A percentile compares a stretch with the other conserved stretches of the same genome.
phyloP scores from a whole-genome alignment of 2,888 invertebrate genomes.

The Yponomeuta malinellus region DNA sequence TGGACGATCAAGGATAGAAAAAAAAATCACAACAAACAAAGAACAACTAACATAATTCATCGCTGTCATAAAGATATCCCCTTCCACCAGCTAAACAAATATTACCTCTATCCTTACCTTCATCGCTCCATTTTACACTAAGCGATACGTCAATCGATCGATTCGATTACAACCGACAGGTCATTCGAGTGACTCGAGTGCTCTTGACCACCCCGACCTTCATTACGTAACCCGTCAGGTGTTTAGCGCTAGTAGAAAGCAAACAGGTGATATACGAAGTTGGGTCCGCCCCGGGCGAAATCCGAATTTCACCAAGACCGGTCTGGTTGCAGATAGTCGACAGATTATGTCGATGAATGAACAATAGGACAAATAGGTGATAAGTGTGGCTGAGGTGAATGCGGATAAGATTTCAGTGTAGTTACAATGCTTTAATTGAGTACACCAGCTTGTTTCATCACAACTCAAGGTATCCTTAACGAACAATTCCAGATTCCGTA shows the following conservation, averaged over 20 bases:
- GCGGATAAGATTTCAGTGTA: too few species aligned
- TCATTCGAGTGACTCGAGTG: background rate
- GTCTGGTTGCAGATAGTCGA: conserved; percentile 27
- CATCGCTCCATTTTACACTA: background rate
- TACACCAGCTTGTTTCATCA: too few species aligned
- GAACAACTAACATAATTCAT: too few species aligned
- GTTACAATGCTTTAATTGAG: too few species aligned
- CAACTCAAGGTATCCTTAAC: too few species aligned
- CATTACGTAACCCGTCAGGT: conserved; percentile 36
- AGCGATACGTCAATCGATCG: background rate
- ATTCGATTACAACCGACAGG: conserved; percentile 3
- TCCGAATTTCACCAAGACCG: conserved; percentile 58
- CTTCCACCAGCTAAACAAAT: background rate
- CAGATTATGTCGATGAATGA: background rate
- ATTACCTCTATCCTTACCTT: background rate
- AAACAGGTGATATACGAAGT: conserved; percentile 36
- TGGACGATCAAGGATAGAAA: too few species aligned
- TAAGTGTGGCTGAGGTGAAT: too few species aligned
- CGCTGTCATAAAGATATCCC: too few species aligned
- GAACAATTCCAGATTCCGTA: too few species aligned
- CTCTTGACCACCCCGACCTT: conserved; percentile 15
- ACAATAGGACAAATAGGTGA: too few species aligned
- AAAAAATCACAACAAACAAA: too few species aligned
- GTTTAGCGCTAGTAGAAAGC: conserved; percentile 30
- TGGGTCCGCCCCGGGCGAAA: conserved; percentile 30